A percentile compares a stretch with the other conserved stretches of the same genome.
phyloP scores from a whole-genome alignment of 53 echinoderm and acorn worm genomes.

The Echinometra lucunter region DNA sequence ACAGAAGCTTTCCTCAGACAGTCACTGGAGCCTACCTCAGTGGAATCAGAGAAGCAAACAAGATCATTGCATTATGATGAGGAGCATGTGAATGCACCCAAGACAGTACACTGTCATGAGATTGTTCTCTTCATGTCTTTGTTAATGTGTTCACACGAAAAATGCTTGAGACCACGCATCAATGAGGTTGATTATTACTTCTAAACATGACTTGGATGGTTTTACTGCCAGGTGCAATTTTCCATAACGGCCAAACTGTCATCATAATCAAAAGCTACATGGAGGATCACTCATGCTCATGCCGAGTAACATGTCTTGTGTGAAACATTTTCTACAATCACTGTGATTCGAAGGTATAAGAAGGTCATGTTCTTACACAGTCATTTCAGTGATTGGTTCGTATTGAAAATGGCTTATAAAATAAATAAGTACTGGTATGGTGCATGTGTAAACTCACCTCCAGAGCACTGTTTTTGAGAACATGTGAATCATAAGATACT shows the following conservation, averaged over 20 bases:
- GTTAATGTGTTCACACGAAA: neutral
- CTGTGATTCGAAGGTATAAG: neutral
- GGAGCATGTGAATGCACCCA: neutral
- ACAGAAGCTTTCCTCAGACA: slow-evolving; percentile 97
- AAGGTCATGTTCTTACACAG: neutral
- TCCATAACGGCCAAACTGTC: no score
- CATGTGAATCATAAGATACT: neutral
- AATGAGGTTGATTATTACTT: neutral
- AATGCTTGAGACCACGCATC: neutral
- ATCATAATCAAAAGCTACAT: neutral
- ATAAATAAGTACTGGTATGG: neutral
- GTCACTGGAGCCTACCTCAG: slow-evolving; percentile 99
- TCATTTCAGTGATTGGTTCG: neutral
- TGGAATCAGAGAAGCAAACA: slow-evolving; percentile 96
- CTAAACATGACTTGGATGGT: neutral
- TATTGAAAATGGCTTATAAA: neutral
- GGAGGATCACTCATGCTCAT: no score
- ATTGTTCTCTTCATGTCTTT: neutral
- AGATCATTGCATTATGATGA: slow-evolving; percentile 80
- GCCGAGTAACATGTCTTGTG: no score
- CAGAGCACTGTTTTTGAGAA: neutral
- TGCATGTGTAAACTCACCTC: neutral
- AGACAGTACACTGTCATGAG: neutral
- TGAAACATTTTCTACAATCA: no score
- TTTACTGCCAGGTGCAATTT: neutral